Percentiles rank a stretch among this genome's conserved stretches.
phyloP scores from a whole-genome alignment of 2,113 vertebrate species.

The Phrynosoma blainvillii region DNA sequence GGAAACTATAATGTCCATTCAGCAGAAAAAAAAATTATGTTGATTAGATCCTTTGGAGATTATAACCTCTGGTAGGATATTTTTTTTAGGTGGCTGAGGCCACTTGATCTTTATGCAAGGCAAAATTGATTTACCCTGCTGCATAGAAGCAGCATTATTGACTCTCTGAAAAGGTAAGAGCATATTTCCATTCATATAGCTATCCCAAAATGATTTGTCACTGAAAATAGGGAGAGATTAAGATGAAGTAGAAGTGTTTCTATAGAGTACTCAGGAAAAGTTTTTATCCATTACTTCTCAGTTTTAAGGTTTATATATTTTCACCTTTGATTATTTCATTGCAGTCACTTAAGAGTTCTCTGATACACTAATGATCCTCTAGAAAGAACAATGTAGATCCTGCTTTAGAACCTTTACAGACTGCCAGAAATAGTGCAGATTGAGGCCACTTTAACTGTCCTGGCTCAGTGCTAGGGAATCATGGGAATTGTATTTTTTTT shows the following conservation, averaged over 20 bases:
- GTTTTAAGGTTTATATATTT: conserved; percentile 16
- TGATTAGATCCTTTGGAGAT: conserved; percentile 47
- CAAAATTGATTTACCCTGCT: conserved; percentile 21
- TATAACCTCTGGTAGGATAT: conserved; percentile 10
- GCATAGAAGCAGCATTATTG: conserved; percentile 39
- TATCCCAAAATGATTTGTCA: not conserved
- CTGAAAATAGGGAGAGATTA: conserved; percentile 8
- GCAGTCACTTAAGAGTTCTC: not conserved
- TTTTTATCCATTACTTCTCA: conserved; percentile 6
- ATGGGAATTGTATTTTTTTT: too few relatives aligned
- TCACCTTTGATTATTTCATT: conserved; percentile 30
- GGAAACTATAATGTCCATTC: conserved; percentile 12
- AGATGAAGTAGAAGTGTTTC: not conserved
- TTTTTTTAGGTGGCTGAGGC: conserved; percentile 9
- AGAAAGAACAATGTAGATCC: not conserved
- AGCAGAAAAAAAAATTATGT: conserved; percentile 60
- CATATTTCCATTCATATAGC: conserved; percentile 33
- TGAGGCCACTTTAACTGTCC: too few relatives aligned
- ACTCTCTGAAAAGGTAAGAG: not conserved
- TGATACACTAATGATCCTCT: conserved; percentile 12
- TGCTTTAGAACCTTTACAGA: too few relatives aligned
- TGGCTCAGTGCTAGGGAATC: too few relatives aligned
- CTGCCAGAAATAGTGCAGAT: too few relatives aligned
- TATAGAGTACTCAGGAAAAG: not conserved
- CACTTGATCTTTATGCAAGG: conserved; percentile 47